Evolutionary conservation across 2,797 vertebrate genomes (phyloP).

Genomic region (Phoeniculus purpureus): DNA sequence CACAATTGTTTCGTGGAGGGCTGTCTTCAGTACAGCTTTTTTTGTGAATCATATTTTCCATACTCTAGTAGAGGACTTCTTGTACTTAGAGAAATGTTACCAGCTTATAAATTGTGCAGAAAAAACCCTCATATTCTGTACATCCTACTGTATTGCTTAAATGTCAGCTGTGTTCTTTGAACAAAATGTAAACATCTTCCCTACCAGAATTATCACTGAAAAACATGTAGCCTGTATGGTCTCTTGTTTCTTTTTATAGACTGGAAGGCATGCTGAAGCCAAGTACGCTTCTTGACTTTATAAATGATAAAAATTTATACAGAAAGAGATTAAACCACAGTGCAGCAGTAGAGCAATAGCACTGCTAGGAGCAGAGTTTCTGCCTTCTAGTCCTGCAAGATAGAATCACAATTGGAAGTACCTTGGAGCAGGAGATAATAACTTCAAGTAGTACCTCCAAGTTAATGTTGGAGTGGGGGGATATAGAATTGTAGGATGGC

Average conservation of each 20-base stretch:
- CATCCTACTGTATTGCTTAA: constrained; percentile 51
- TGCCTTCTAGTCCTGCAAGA: neutral
- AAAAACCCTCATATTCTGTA: constrained; percentile 31
- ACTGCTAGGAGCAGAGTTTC: neutral
- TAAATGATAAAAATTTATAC: neutral
- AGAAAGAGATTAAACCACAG: neutral
- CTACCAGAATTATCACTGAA: neutral
- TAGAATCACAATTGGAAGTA: neutral
- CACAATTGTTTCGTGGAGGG: constrained; percentile 29
- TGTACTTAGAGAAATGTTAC: constrained; percentile 27
- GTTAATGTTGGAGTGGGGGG: neutral
- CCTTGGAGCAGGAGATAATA: neutral
- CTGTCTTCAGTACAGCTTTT: constrained; percentile 1
- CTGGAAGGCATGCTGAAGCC: neutral
- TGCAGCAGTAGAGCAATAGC: neutral
- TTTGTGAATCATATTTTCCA: constrained; percentile 58
- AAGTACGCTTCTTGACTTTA: neutral
- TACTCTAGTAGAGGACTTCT: constrained; percentile 1
- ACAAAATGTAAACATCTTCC: constrained; percentile 39
- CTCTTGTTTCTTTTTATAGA: neutral
- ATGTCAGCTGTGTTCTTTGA: constrained; percentile 34
- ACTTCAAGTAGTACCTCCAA: neutral
- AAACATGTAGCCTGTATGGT: constrained; percentile 11
- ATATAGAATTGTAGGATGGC: neutral
- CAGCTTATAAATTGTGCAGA: constrained; percentile 37